These are phyloP conservation scores for Diaphora mendica DNA, from an alignment of 2,888 invertebrate species.

Conservation along the genomic window DNA sequence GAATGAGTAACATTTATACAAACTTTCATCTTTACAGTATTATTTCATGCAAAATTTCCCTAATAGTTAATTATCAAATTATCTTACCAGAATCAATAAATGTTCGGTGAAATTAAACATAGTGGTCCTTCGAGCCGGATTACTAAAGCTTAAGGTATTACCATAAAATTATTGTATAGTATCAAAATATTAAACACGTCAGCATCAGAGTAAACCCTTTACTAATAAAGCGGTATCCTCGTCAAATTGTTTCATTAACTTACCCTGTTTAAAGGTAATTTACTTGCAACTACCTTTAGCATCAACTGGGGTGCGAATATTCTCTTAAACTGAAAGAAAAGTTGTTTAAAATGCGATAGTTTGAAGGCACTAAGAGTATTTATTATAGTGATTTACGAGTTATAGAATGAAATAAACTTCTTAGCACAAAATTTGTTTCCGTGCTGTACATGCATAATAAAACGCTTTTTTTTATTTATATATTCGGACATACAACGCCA, in stretches of 20 bases:
- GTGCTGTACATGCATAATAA: too few relatives aligned
- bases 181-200: slow-evolving; percentile 1
- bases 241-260: slow-evolving; percentile 18
- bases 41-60: neutral
- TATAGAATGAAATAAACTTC: too few relatives aligned
- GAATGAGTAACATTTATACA: too few relatives aligned
- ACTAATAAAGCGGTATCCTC: slow-evolving; percentile 7
- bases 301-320: neutral
- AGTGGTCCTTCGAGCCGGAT: slow-evolving; percentile 1
- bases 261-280: neutral
- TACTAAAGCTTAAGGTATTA: neutral
- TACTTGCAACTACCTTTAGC: neutral
- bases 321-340: neutral
- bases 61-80: neutral
- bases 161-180: neutral
- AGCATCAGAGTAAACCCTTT: neutral
- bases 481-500: too few relatives aligned
- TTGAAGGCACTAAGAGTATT: neutral
- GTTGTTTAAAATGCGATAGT: neutral
- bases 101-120: neutral
- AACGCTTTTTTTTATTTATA: too few relatives aligned
- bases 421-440: too few relatives aligned
- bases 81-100: neutral
- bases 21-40: too few relatives aligned
- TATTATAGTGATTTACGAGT: neutral